Base-by-base conservation (phyloP, 2,888 invertebrate species). In the Therioaphis trifolii region DNA sequence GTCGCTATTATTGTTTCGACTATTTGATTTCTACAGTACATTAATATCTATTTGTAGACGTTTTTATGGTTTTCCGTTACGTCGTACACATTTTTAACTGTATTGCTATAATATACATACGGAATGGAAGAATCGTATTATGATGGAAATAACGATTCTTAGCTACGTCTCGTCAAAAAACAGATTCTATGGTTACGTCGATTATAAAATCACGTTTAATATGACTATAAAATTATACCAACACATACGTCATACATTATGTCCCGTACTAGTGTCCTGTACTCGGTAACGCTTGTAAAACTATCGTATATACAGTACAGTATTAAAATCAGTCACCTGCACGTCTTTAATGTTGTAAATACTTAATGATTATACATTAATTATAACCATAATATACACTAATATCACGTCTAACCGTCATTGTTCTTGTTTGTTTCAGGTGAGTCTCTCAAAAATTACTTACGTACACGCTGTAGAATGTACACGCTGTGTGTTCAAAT, bases 401-500 rank as follows among this genome's bases (percentile, higher is more conserved):
- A 9, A 43, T 27, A 71, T 55, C 29, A 55, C 21, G 52, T 72
- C 27, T 75, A 75, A 75, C 43, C 11, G 75, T 58, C 7, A 3
- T 75, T 61, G 43, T 40, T 75, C 4, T 75, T 5, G 40, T 75
- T 43, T 75, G 58, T 75, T 75, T 75, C 75, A 75, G 75, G 75
- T 75, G 75, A 75, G 75, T 75, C 58, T 58, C 58, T 61, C 11
- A 58, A 75, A 58, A 61, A 14, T 9, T 29, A 29, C 4, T 18
- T 52, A 4, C 29, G 4, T 18, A 35, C 29, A n/a, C 18, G 18
- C 18, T 18, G 2, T 35, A 72, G 29, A 29, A 27, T 72, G 27
- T 29, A 21, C n/a, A n/a, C 5, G 27, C 3, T 29, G n/a, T 15
- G 18, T 18, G 7, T 35, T 35, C n/a, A n/a, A n/a, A n/a, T n/a